Base-by-base conservation (phyloP, 1,140 invertebrate species). In the Oryctes rhinoceros region DNA sequence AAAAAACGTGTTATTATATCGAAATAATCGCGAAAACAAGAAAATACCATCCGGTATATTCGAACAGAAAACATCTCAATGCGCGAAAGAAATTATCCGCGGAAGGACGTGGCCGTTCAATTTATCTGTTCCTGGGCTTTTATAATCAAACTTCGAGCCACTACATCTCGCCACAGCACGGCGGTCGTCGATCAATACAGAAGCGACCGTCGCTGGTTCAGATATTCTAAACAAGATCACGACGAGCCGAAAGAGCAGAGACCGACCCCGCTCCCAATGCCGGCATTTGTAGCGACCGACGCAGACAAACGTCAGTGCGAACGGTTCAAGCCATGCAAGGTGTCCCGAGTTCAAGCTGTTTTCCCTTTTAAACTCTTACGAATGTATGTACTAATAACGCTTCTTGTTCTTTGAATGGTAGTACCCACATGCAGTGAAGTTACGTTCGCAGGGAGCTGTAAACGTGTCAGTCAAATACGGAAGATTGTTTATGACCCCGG, bases 171-270 rank as follows among this genome's bases (percentile, higher is more conserved):
- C 65, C 65, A 71, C 65, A 71, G 35, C 65, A 11, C 65, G 20
- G 65, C 20, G 24, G 65, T 37, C 65, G 65, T 71, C 65, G 65
- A 71, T 71, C 65, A 71, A 71, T 71, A 71, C 65, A 37, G 35
- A 37, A 71, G 65, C 65, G 65, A 71, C 65, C 6, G 65, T 37
- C 65, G 65, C 24, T 71, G n/a, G 65, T 71, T 71, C 65, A 37
- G 65, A 71, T 71, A 71, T 71, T 71, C 65, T 71, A 71, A 71
- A 71, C 65, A 71, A 71, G 65, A 71, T 71, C 65, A 37, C 65
- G 65, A 71, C 65, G 65, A 71, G 65, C 65, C 20, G 65, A 71
- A 24, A 37, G 65, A 71, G 24, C 65, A 15, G 53, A 59, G 53
- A 59, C 53, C 53, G 53, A 15, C 53, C 5, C 15, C 53, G 53